These are phyloP conservation scores for Magallana angulata DNA, from an alignment of 1,140 invertebrate genomes.

Conservation along the genomic window DNA sequence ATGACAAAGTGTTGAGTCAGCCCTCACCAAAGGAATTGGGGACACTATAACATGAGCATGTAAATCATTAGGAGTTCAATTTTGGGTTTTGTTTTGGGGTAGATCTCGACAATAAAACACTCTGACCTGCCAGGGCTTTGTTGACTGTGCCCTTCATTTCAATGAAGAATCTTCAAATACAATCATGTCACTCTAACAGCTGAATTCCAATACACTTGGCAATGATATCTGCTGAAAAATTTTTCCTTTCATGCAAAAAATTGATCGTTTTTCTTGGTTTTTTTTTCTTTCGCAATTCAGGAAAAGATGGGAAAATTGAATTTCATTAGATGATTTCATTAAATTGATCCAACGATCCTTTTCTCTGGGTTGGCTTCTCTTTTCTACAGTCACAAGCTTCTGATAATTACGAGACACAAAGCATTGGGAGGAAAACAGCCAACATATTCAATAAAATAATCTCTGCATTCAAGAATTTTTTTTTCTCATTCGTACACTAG, in stretches of 20 bases:
- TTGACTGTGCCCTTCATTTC: slow-evolving; percentile 15
- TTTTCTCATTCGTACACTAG: neutral
- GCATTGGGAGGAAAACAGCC: neutral
- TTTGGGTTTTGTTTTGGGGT: slow-evolving; percentile 12
- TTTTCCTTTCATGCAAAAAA: neutral
- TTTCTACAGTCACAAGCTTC: neutral
- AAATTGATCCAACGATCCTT: neutral
- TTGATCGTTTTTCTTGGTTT: neutral
- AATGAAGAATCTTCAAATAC: slow-evolving; percentile 17
- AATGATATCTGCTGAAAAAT: neutral
- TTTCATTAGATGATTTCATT: neutral
- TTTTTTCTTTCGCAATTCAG: neutral
- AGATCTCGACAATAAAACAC: slow-evolving; percentile 30
- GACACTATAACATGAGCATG: neutral
- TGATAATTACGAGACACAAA: neutral
- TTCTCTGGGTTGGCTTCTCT: neutral
- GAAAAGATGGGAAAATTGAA: neutral
- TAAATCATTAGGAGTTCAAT: neutral
- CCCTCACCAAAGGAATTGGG: neutral
- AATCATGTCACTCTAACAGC: neutral
- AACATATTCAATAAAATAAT: neutral
- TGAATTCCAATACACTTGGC: neutral
- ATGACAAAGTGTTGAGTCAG: slow-evolving; percentile 29
- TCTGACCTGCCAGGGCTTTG: slow-evolving; percentile 18
- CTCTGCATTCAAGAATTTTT: neutral